Evolutionary conservation across 2,113 vertebrate species (phyloP), one percentile per base, ranked within the genome.

Genomic region (Oreotragus oreotragus): DNA sequence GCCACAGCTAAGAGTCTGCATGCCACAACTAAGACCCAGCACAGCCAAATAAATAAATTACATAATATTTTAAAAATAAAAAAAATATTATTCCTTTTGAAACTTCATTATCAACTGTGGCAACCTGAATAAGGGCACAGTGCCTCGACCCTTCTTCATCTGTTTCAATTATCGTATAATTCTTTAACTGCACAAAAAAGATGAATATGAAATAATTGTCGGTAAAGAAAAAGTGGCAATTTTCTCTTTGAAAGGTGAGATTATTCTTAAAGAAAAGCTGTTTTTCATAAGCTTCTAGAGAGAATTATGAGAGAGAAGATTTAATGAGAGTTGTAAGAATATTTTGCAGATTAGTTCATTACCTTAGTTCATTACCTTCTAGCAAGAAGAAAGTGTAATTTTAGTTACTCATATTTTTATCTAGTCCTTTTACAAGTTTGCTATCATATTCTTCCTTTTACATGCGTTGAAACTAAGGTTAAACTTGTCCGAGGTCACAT

Each of bases 181-280:
- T 58, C 58, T 96, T 94, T 77, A 55, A 15, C 43, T 60, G 5
- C 27, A 51, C 39, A 81, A 88, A 6, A 73, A 51, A 76, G 21
- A 91, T 86, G 64, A 92, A 92, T 90, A 95, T 79, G 43, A 33
- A 95, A 66, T 83, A 49, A 88, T 51, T 95, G 25, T 55, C 27
- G 23, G 30, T 73, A 27, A 33, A 55, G 60, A 97, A 15, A 96
- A 95, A 83, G 51, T 62, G 23, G n/a, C 4, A 77, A 84, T 88
- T 91, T 94, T 95, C 36, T 83, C 88, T 88, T 86, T 66, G 93
- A 96, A 91, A 91, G 17, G 36, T 70, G 28, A 10, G 5, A 57
- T 84, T 60, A 87, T 84, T 94, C 39, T 84, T 43, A 53, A 93
- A 58, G 70, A 96, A 89, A 95, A 93, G 30, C 51, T 88, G 15